These are phyloP conservation scores for Pygoscelis antarcticus DNA, from an alignment of 2,113 vertebrate genomes.

Conservation along the genomic window DNA sequence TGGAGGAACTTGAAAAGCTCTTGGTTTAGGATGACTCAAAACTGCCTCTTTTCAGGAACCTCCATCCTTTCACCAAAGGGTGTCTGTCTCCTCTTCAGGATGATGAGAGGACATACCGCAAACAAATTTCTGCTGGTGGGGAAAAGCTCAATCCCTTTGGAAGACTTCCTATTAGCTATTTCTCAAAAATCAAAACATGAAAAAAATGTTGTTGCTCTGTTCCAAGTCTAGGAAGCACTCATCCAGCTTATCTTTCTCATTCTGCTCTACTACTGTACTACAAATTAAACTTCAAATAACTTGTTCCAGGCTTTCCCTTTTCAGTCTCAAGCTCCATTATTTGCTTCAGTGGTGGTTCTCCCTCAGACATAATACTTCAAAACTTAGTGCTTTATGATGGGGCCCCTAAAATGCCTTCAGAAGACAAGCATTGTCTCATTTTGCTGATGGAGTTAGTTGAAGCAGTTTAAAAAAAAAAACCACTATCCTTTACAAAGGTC, in stretches of 20 bases:
- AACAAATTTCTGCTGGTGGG: neutral
- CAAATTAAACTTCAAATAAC: neutral
- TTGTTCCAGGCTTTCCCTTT: neutral
- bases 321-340: neutral
- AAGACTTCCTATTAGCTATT: neutral
- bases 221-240: neutral
- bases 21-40: neutral
- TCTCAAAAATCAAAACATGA: neutral
- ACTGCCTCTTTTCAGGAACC: neutral
- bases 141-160: neutral
- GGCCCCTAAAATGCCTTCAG: neutral
- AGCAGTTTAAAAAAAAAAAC: neutral
- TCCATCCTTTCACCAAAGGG: neutral
- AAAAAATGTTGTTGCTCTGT: neutral
- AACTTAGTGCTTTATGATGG: neutral
- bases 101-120: neutral
- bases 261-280: neutral
- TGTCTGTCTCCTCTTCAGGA: neutral
- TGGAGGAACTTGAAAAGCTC: neutral
- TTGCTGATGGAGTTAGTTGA: neutral
- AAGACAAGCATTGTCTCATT: neutral
- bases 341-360: neutral
- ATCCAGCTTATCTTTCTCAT: neutral
- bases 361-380: neutral
- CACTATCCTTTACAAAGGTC: neutral